Evolutionary conservation across 2,797 vertebrate species (phyloP).

Genomic region (Pseudopleuronectes americanus): DNA sequence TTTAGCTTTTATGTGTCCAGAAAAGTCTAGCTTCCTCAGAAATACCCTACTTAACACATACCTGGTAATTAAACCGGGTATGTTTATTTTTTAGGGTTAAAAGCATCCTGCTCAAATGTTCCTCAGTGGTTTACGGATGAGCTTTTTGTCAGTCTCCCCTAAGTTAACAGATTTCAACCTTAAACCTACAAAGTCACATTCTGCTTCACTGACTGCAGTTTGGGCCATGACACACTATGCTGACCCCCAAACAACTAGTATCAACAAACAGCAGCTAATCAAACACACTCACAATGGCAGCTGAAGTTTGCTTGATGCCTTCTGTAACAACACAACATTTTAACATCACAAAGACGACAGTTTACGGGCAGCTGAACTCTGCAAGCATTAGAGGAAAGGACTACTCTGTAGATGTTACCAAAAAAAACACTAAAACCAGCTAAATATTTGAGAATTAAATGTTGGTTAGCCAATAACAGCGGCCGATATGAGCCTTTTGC

Average conservation of each 20-base stretch:
- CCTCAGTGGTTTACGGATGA: not conserved
- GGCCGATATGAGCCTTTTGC: no score
- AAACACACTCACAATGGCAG: conserved; percentile 11
- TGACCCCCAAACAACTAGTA: conserved; percentile 22
- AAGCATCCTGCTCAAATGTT: not conserved
- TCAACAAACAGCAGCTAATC: conserved; percentile 39
- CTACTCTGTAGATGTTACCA: not conserved
- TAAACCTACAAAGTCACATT: conserved; percentile 6
- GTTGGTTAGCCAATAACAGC: no score
- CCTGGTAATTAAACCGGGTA: conserved; percentile 11
- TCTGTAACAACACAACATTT: not conserved
- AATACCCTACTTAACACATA: conserved; percentile 23
- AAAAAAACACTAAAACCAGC: no score
- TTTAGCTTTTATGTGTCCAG: conserved; percentile 47
- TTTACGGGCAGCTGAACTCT: not conserved
- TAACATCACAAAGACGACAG: not conserved
- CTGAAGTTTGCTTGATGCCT: not conserved
- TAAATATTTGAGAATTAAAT: no score
- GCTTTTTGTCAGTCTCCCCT: conserved; percentile 2
- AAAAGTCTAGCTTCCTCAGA: conserved; percentile 23
- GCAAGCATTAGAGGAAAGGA: not conserved
- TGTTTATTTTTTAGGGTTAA: not conserved
- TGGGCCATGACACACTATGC: conserved; percentile 14
- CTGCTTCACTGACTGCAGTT: conserved; percentile 1
- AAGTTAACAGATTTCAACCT: conserved; percentile 10